Evolutionary conservation across 2,797 vertebrate species (phyloP).

Genomic region (Pogoniulus pusillus): DNA sequence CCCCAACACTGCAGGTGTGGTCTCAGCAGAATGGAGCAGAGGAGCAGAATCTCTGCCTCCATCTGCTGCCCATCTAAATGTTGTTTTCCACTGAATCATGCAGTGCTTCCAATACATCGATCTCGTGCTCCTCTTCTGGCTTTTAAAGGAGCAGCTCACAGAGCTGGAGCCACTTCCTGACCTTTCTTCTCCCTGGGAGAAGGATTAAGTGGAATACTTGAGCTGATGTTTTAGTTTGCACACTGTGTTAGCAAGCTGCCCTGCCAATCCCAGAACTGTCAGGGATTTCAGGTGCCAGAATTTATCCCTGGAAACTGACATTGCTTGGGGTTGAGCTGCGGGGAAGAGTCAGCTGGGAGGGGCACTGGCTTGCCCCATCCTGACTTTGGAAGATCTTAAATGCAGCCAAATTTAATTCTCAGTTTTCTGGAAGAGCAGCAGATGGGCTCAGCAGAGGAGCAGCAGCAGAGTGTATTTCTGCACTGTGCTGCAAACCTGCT

Average conservation of each 20-base stretch:
- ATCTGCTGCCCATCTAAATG: background rate
- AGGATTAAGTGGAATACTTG: background rate
- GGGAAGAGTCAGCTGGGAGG: too few relatives aligned
- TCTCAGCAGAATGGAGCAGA: too few relatives aligned
- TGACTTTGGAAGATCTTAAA: background rate
- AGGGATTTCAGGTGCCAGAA: background rate
- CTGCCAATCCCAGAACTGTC: background rate
- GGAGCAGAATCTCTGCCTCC: too few relatives aligned
- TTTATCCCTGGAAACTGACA: background rate
- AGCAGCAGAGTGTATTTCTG: background rate
- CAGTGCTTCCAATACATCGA: rapidly evolving
- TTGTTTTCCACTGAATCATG: background rate
- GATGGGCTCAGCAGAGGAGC: background rate
- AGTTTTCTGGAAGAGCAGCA: background rate
- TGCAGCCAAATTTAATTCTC: background rate
- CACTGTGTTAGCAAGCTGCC: background rate
- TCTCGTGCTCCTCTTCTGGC: background rate
- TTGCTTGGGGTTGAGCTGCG: background rate
- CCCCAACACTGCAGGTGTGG: too few relatives aligned
- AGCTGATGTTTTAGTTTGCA: background rate
- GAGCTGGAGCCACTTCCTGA: background rate
- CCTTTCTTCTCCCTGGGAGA: background rate
- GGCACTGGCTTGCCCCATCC: background rate
- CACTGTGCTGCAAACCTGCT: background rate
- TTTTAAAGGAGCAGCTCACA: background rate